phyloP scores from a whole-genome alignment of 1,140 invertebrate genomes.

The Neomicropteryx cornuta region DNA sequence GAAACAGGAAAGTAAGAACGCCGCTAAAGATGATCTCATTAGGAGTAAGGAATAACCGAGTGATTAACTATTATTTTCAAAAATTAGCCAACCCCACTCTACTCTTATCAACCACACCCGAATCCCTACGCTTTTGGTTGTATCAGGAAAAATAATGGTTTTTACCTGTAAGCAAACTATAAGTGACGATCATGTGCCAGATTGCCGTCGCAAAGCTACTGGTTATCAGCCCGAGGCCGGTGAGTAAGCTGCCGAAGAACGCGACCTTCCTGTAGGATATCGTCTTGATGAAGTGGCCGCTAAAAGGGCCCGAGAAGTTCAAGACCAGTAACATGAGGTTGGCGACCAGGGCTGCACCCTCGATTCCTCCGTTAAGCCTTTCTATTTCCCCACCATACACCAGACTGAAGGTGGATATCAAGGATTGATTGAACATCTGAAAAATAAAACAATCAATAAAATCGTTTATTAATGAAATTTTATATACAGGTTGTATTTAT shows the following conservation, averaged over 20 bases:
- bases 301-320: slow-evolving; percentile 58
- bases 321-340: slow-evolving; percentile 54
- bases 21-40: too few species aligned
- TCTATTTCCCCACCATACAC: slow-evolving; percentile 53
- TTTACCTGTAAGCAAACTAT: slow-evolving; percentile 54
- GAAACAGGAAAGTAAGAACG: neutral
- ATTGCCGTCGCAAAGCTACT: slow-evolving; percentile 50
- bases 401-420: slow-evolving; percentile 59
- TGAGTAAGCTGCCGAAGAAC: slow-evolving; percentile 45
- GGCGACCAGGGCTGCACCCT: slow-evolving; percentile 55
- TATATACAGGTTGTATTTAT: slow-evolving; percentile 4
- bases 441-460: slow-evolving; percentile 17
- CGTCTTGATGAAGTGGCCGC: slow-evolving; percentile 51
- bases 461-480: slow-evolving; percentile 4
- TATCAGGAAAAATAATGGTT: neutral
- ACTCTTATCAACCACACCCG: neutral
- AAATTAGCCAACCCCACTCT: neutral
- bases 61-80: neutral
- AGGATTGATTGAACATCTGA: slow-evolving; percentile 59
- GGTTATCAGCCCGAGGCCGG: slow-evolving; percentile 46
- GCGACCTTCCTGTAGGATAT: slow-evolving; percentile 52
- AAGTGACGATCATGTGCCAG: slow-evolving; percentile 52
- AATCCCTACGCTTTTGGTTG: neutral
- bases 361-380: slow-evolving; percentile 49
- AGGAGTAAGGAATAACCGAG: too few species aligned